Base-by-base conservation (phyloP, 2,113 vertebrate genomes). In the Tonatia bakeri region DNA sequence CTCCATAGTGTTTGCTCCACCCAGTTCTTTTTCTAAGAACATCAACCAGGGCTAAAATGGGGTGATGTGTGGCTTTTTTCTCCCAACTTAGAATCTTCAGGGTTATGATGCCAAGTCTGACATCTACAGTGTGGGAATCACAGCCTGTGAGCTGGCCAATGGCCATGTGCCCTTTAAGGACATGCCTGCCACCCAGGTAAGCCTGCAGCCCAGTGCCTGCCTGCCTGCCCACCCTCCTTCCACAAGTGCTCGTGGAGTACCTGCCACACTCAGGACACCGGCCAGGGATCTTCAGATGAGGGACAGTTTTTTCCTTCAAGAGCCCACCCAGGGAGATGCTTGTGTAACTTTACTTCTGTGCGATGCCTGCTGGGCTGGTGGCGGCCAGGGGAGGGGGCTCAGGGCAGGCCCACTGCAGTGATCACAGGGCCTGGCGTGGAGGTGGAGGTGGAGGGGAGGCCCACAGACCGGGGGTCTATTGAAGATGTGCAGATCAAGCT, bases 121-220 rank as follows among this genome's bases (percentile, higher is more conserved):
- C 97, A 99, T 99, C 97, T 99, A 99, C 98, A 99, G 99, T 31
- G 98, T 99, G 59, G 99, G 99, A 87, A 99, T 99, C 98, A 99
- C 99, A 0, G 99, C 99, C 17, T 99, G 99, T 87, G 99, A 99
- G 98, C 98, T 99, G 95, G 99, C 99, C 84, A 99, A 99, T 8
- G 99, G 99, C 65, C 99, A 99, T 0, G 99, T 99, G n/a, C 99
- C 99, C 0, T 99, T 99, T 93, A 99, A 99, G 98, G 99, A 99
- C 97, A 99, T 99, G 99, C 99, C 99, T 84, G 99, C 99, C 28
- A 99, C 99, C 54, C 99, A 99, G 99, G 99, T 99, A 5, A 94
- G 97, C 65, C 40, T 80, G 45, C 19, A 33, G 9, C 26, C 59
- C 10, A 16, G 17, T 67, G 86, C 47, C 7, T 64, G 86, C 47